Evolutionary conservation across 2,797 vertebrate species (phyloP).

Genomic region (Threskiornis aethiopicus): DNA sequence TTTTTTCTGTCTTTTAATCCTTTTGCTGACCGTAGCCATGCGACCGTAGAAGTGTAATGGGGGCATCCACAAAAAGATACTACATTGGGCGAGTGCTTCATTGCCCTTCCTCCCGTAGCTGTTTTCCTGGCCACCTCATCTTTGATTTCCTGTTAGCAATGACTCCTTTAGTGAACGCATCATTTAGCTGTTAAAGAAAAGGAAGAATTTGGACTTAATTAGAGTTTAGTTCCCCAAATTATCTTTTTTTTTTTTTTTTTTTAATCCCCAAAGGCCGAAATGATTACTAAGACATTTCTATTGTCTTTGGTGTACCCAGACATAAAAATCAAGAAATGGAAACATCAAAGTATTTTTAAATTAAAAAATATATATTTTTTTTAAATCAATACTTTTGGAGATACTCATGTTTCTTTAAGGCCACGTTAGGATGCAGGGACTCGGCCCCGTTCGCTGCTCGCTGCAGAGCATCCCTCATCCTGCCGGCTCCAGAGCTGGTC

Average conservation of each 20-base stretch:
- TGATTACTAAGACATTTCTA: not conserved
- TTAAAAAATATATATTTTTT: too few relatives aligned
- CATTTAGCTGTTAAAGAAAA: not conserved
- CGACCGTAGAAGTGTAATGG: not conserved
- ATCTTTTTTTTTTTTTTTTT: not conserved
- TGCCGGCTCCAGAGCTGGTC: not conserved
- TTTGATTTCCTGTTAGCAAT: not conserved
- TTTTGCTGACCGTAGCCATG: not conserved
- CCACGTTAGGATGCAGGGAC: fast-evolving
- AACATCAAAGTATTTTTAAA: not conserved
- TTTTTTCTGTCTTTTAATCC: not conserved
- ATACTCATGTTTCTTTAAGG: not conserved
- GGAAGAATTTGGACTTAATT: not conserved
- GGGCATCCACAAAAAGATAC: not conserved
- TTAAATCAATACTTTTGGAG: not conserved
- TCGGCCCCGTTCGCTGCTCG: not conserved
- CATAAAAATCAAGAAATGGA: not conserved
- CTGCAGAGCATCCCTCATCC: not conserved
- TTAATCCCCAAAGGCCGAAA: not conserved
- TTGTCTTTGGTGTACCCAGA: not conserved
- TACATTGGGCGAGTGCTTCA: not conserved
- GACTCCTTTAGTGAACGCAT: not conserved
- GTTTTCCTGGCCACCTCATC: not conserved
- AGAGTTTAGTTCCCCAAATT: not conserved
- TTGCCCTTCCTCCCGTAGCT: not conserved